A percentile compares a stretch with the other conserved stretches of the same genome.
These are phyloP conservation scores for Capromys pilorides DNA, from an alignment of 2,797 vertebrate genomes.

Conservation along the genomic window DNA sequence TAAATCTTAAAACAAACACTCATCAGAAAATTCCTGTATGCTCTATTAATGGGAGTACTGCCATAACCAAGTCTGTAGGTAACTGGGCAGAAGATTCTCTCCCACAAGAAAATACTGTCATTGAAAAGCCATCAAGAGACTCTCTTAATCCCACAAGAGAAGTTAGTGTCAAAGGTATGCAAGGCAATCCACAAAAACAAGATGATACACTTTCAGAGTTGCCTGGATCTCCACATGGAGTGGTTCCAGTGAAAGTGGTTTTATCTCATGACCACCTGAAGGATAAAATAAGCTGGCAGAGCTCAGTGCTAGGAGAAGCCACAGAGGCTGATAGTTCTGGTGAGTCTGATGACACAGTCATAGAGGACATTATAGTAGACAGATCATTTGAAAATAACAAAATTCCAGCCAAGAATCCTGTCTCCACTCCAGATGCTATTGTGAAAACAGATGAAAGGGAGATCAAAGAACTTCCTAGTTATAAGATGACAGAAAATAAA, in stretches of 20 bases:
- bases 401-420: conserved; percentile 16
- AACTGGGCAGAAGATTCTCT: neutral
- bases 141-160: neutral
- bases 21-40: conserved; percentile 70
- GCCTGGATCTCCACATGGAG: neutral
- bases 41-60: conserved; percentile 19
- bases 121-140: neutral
- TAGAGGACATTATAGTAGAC: conserved; percentile 86
- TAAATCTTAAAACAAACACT: conserved; percentile 67
- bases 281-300: conserved; percentile 72
- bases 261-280: conserved; percentile 52
- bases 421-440: neutral
- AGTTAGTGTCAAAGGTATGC: neutral
- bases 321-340: conserved; percentile 92
- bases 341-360: conserved; percentile 93
- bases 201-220: neutral
- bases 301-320: conserved; percentile 80
- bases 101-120: neutral
- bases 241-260: conserved; percentile 31
- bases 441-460: conserved; percentile 38
- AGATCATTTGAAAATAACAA: conserved; percentile 52
- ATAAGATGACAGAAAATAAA: conserved; percentile 19
- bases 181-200: conserved; percentile 9
- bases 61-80: neutral
- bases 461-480: conserved; percentile 27